These are phyloP conservation scores for Mermis nigrescens DNA, from an alignment of 2,888 invertebrate species.

Conservation along the genomic window DNA sequence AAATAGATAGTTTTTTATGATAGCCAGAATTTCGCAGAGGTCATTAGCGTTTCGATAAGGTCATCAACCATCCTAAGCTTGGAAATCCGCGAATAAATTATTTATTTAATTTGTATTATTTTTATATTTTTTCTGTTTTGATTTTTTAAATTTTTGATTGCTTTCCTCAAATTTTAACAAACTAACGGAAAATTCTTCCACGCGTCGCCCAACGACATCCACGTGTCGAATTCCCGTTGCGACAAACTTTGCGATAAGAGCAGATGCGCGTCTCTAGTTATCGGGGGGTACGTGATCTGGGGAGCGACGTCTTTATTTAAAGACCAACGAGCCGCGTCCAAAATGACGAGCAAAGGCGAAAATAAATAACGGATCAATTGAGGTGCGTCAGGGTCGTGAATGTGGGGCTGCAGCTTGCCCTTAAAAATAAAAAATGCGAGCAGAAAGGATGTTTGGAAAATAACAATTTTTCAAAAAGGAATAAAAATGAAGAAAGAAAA, in stretches of 20 bases:
- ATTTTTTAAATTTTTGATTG: too few relatives aligned
- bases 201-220: slow-evolving; percentile 87
- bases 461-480: too few relatives aligned
- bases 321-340: slow-evolving; percentile 51
- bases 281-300: slow-evolving; percentile 60
- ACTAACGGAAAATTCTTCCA: slow-evolving; percentile 68
- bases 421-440: slow-evolving; percentile 23
- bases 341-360: slow-evolving; percentile 85
- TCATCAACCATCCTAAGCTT: too few relatives aligned
- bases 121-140: too few relatives aligned
- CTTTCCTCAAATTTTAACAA: too few relatives aligned
- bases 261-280: slow-evolving; percentile 80
- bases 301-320: slow-evolving; percentile 17
- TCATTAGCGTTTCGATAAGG: too few relatives aligned
- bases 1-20: too few relatives aligned
- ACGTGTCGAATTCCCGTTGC: slow-evolving; percentile 89
- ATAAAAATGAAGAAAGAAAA: too few relatives aligned
- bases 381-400: slow-evolving; percentile 96
- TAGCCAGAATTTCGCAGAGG: too few relatives aligned
- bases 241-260: slow-evolving; percentile 87
- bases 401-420: slow-evolving; percentile 86
- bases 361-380: slow-evolving; percentile 94
- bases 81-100: too few relatives aligned
- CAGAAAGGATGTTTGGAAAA: too few relatives aligned
- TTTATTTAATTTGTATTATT: too few relatives aligned